A percentile compares a stretch with the other conserved stretches of the same genome.
Conservation (phyloP, 2,888 invertebrate genomes). For the Leptinotarsa juncta region DNA sequence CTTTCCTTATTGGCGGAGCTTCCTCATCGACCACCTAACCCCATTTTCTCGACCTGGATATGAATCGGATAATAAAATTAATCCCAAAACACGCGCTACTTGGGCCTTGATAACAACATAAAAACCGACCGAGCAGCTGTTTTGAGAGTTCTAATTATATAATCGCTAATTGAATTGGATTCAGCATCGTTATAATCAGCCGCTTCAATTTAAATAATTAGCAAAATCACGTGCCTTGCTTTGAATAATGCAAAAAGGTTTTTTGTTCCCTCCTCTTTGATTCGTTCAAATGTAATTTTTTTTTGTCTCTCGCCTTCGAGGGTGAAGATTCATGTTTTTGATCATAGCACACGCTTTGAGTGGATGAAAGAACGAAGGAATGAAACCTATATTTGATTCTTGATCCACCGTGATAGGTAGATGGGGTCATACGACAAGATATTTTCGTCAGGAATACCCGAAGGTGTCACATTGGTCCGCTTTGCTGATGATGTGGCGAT, state of each 20-base stretch:
- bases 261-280: background rate
- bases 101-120: constrained; percentile 53
- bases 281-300: background rate
- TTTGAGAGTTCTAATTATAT: constrained; percentile 37
- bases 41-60: constrained; percentile 56
- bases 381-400: too few relatives aligned
- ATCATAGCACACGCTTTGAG: too few relatives aligned
- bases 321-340: too few relatives aligned
- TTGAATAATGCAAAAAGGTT: background rate
- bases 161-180: constrained; percentile 41
- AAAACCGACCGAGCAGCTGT: constrained; percentile 42
- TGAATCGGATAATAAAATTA: constrained; percentile 57
- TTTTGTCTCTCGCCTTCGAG: too few relatives aligned
- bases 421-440: too few relatives aligned
- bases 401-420: too few relatives aligned
- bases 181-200: constrained; percentile 40
- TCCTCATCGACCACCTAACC: too few relatives aligned
- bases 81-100: constrained; percentile 54
- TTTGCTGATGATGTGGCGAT: too few relatives aligned
- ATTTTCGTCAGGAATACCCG: too few relatives aligned
- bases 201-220: constrained; percentile 26
- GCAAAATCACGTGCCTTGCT: background rate
- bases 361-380: too few relatives aligned
- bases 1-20: constrained; percentile 56
- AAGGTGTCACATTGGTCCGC: too few relatives aligned